Conservation (phyloP, 2,888 invertebrate species). For the Zygogramma bicolorata region DNA sequence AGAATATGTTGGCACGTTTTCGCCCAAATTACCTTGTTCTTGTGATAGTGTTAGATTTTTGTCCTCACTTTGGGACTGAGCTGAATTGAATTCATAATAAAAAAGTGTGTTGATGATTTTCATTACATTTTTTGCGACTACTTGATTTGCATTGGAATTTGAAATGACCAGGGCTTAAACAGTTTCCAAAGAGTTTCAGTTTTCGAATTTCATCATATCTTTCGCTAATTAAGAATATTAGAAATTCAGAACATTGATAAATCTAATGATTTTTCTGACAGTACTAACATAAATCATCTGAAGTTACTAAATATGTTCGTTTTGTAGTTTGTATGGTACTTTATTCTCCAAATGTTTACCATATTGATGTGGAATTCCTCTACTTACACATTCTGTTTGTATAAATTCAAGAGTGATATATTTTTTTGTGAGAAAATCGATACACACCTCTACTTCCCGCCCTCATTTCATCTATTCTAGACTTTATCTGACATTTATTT, state of each 20-base stretch:
- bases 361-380: background rate
- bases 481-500: too few species aligned
- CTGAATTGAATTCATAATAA: background rate
- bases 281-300: background rate
- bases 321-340: background rate
- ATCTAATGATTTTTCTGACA: too few species aligned
- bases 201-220: too few species aligned
- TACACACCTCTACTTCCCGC: too few species aligned
- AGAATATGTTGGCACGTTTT: too few species aligned
- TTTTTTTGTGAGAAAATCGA: background rate
- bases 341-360: background rate
- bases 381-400: background rate
- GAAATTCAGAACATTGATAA: too few species aligned
- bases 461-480: too few species aligned
- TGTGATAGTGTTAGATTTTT: too few species aligned
- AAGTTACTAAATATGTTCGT: background rate
- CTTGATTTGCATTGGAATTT: background rate
- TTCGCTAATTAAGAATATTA: too few species aligned
- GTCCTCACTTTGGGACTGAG: background rate
- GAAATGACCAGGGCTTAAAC: background rate
- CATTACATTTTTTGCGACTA: background rate
- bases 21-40: too few species aligned
- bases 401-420: background rate
- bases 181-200: background rate
- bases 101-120: background rate